Evolutionary conservation across 1,140 invertebrate species (phyloP).

Genomic region (Palaemon carinicauda): DNA sequence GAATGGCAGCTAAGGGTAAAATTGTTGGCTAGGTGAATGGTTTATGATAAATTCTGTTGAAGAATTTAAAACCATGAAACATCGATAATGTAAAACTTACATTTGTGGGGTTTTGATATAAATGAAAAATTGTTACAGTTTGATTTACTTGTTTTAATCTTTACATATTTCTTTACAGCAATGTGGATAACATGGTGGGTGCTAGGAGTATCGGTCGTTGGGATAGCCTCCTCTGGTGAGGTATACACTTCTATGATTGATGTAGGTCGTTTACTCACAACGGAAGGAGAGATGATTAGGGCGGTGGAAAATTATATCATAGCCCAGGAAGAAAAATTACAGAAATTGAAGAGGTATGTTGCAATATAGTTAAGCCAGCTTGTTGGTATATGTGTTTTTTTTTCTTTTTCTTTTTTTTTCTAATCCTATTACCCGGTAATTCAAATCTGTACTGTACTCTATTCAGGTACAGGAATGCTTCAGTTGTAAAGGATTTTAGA

Average conservation of each 20-base stretch:
- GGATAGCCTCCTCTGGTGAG: conserved; percentile 66
- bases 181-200: not conserved
- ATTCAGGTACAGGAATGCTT: too few species aligned
- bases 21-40: too few species aligned
- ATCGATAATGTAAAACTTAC: too few species aligned
- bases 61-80: too few species aligned
- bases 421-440: too few species aligned
- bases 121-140: not conserved
- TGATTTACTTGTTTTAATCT: not conserved
- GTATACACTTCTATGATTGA: conserved; percentile 91
- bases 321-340: conserved; percentile 82
- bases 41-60: too few species aligned
- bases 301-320: conserved; percentile 84
- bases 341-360: conserved; percentile 74
- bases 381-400: too few species aligned
- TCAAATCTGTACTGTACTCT: too few species aligned
- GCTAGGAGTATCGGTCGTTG: not conserved
- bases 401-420: too few species aligned
- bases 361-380: not conserved
- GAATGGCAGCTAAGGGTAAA: too few species aligned
- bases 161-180: not conserved
- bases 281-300: conserved; percentile 84
- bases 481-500: too few species aligned
- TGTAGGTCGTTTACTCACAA: conserved; percentile 85
- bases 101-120: too few species aligned